Evolutionary conservation across 2,888 invertebrate species (phyloP).

Genomic region (Galerucella calmariensis): DNA sequence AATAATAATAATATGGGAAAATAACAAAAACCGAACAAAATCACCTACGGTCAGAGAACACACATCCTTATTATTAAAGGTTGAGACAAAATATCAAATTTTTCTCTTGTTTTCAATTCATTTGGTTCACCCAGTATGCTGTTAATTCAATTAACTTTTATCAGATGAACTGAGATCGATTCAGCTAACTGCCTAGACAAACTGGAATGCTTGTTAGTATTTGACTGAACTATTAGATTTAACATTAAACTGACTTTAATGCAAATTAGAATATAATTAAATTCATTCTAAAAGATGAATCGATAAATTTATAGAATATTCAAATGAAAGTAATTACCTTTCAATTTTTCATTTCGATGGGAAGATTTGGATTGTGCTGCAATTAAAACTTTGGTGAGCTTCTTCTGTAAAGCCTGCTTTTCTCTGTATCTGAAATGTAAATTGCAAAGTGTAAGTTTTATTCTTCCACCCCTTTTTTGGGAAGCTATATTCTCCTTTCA

Average conservation of each 20-base stretch:
- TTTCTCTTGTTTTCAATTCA: background rate
- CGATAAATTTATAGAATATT: too few relatives aligned
- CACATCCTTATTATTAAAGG: too few relatives aligned
- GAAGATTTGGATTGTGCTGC: conserved; percentile 27
- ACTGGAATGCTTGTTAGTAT: conserved; percentile 11
- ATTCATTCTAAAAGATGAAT: background rate
- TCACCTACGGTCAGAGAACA: too few relatives aligned
- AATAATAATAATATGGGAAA: too few relatives aligned
- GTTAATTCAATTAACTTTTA: conserved; percentile 20
- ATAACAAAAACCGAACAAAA: too few relatives aligned
- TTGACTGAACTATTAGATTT: conserved; percentile 21
- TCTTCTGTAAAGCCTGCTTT: conserved; percentile 66
- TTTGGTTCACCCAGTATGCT: background rate
- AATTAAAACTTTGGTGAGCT: conserved; percentile 63
- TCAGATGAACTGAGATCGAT: conserved; percentile 21
- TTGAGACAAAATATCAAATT: too few relatives aligned
- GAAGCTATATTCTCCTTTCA: too few relatives aligned
- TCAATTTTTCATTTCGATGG: conserved; percentile 11
- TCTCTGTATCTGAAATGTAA: conserved; percentile 67
- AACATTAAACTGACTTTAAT: too few relatives aligned
- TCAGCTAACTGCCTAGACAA: conserved; percentile 19
- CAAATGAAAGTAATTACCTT: conserved; percentile 25
- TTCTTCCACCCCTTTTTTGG: background rate
- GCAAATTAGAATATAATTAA: too few relatives aligned
- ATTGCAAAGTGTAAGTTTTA: background rate